Percentiles rank a stretch among this genome's conserved stretches.
Conservation (phyloP, 2,113 vertebrate species). For the Bufo bufo region DNA sequence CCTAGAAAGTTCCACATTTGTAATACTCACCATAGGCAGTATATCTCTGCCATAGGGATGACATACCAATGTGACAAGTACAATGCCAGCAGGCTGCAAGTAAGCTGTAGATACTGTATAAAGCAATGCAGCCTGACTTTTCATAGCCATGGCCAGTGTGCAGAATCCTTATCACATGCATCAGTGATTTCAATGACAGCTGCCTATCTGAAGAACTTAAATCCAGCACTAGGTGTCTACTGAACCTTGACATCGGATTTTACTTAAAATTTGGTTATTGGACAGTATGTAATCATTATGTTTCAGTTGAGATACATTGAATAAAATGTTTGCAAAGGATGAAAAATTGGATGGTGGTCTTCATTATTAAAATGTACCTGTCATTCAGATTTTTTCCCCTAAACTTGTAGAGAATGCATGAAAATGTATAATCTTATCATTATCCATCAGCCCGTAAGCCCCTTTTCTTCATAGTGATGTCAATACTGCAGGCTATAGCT, state of each 20-base stretch:
- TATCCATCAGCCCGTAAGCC: too few species aligned
- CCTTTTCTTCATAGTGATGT: too few species aligned
- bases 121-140: neutral
- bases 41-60: neutral
- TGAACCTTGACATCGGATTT: neutral
- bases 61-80: neutral
- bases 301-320: neutral
- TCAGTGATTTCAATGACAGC: neutral
- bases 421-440: too few species aligned
- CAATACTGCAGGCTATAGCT: too few species aligned
- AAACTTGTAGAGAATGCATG: too few species aligned
- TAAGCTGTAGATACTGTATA: neutral
- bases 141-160: neutral
- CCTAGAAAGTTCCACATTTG: neutral
- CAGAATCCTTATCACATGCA: neutral
- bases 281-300: neutral
- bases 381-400: too few species aligned
- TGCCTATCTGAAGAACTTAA: neutral
- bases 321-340: neutral
- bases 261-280: neutral
- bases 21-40: neutral
- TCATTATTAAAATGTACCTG: too few species aligned
- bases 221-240: neutral
- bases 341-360: neutral
- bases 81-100: neutral